Evolutionary conservation across 2,797 vertebrate species (phyloP), one percentile per base, ranked within the genome.

Genomic region (Apogon talboti): DNA sequence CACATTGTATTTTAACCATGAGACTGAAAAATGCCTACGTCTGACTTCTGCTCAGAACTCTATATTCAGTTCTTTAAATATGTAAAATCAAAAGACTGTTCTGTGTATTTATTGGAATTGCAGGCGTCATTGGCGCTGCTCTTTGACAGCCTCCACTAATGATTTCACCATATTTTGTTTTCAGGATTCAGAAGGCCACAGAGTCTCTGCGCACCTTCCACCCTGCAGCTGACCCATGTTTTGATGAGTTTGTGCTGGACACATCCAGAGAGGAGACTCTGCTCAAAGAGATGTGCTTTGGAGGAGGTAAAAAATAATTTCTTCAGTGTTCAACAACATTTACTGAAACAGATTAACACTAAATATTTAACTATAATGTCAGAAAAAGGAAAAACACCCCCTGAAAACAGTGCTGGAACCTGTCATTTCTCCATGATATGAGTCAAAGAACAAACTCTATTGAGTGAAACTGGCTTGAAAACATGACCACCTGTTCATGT

Each of bases 101-200:
- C 28, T 30, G 28, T 30, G 10, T 11, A 5, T 11, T 40, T 30
- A 4, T 1, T 48, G 7, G 60, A 21, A 1, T 18, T 49, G 42
- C 7, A 18, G 13, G 21, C 33, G 8, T 35, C 0, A 15, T 7
- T 16, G 1, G 5, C 30, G n/a, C 19, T 30, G 4, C 13, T 9
- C 6, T 53, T 13, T 18, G 35, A 21, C 19, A 21, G 2, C 3
- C 19, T 21, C n/a, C 28, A 37, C 7, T 65, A 0, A 65, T 15
- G 19, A 40, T 6, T 18, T 42, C 0, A 12, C 50, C 11, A 43
- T 52, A 10, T 45, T 18, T 2, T 73, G 6, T 53, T 60, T 90
- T 57, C 81, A 99, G 98, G 92, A 97, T 99, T 85, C 96, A 98
- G 67, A 98, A 94, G 86, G 98, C 98, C 53, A 96, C 96, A 0